Base-by-base conservation (phyloP, 2,888 invertebrate genomes). In the Drosophila robusta region DNA sequence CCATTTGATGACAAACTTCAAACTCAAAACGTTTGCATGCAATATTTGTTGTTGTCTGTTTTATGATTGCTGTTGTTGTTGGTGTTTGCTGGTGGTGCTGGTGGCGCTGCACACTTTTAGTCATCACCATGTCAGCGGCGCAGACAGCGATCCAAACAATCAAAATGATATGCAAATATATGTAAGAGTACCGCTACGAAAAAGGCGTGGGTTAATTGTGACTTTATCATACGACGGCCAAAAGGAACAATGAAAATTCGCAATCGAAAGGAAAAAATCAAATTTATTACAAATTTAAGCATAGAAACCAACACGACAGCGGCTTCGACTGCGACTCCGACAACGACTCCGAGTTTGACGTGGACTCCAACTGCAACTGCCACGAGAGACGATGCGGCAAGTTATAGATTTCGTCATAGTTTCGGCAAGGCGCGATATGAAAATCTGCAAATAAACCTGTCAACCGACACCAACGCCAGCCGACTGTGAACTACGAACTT, bases 201-300 rank as follows among this genome's bases (percentile, higher is more conserved):
- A 78, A 91, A 90, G 90, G 90, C 90, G 90, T 91, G 91, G 90
- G 87, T 86, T 90, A 90, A 90, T 91, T 91, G 89, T 85, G 88
- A 82, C 88, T 86, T 89, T 87, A 87, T 89, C 89, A 89, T 76
- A 78, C 62, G 67, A 61, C 57, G 68, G 75, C 75, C 71, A 67
- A 77, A 67, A 73, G 67, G 45, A 80, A 73, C 58, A 74, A 82
- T 63, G 65, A 75, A 75, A 81, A 80, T 63, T 78, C 79, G 82
- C 85, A 86, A 86, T 86, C 89, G 89, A 86, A 86, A 89, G 87
- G 79, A 89, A 86, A 86, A 86, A 86, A 86, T 86, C 89, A 89
- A 85, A 89, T 85, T 85, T 85, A 85, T 85, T 85, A 89, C 89
- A 85, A 89, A 85, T 85, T 85, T 85, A 87, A 89, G 87, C 84